Base-by-base conservation (phyloP, 92 coral and sea anemone genomes). In the Heteractis magnifica region DNA sequence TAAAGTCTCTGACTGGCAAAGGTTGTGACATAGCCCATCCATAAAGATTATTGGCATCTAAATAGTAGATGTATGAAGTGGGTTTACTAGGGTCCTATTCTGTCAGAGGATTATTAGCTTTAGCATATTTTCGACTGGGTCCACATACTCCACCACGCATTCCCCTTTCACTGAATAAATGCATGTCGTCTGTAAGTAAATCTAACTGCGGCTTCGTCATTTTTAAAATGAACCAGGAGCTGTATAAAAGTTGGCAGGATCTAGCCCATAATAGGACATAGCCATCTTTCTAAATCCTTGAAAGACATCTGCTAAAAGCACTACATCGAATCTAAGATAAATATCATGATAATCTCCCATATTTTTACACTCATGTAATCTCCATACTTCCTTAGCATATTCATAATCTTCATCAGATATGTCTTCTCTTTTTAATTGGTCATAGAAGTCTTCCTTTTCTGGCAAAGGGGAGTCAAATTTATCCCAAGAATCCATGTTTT, bases 1-100 rank as follows among this genome's bases (percentile, higher is more conserved):
- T 44, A 76, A 76, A 76, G 7, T 51, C 55, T 8, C 56, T 76
- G 7, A 51, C 56, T 7, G 79, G 79, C 3, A 76, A 51, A 19
- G 26, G 10, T 8, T 76, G 51, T 10, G 53, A 41, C 79, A 76
- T 76, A 0, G 79, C 59, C 79, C 79, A 76, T 10, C 65, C 65
- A 58, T 58, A 58, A 58, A 58, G 65, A 13, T 58, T 58, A 10
- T 58, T 58, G 1, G 56, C 51, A 8, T 41, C 26, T 8, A 26
- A n/a, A 8, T 49, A n/a, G 11, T 15, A 34, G 0, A 51, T 8
- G 8, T 10, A 26, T 8, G 53, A 19, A 10, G 53, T 49, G 16
- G 21, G 53, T 6, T 44, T 51, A 0, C 0, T 49, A 0, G 21
- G 51, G 8, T 51, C n/a, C 1, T 8, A 74, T 5, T 41, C 51